These are phyloP conservation scores for Heliconius eleuchia DNA, from an alignment of 1,140 invertebrate species.

Conservation along the genomic window DNA sequence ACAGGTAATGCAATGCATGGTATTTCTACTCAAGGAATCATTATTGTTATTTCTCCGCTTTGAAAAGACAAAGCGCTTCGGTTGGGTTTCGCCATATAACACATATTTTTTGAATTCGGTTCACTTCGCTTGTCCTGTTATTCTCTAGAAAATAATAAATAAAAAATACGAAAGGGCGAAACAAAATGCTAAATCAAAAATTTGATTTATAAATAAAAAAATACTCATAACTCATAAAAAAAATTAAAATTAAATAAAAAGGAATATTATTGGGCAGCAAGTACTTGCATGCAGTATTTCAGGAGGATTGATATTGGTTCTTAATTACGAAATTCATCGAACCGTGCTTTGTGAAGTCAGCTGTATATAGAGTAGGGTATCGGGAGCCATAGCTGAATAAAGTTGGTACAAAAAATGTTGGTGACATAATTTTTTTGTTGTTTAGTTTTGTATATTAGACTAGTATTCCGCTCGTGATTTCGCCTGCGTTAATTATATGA, in stretches of 20 bases:
- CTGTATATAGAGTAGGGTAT: slow-evolving; percentile 6
- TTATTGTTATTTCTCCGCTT: no score
- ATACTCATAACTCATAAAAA: neutral
- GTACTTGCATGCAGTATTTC: slow-evolving; percentile 3
- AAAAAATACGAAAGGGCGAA: no score
- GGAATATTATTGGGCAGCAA: neutral
- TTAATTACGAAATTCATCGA: slow-evolving; percentile 7
- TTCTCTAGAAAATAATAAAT: no score
- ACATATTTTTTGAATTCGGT: no score
- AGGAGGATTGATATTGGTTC: slow-evolving; percentile 13
- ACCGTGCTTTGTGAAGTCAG: slow-evolving; percentile 4
- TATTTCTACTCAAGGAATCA: no score
- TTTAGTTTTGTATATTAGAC: neutral
- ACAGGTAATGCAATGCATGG: no score
- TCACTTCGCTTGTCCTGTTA: no score
- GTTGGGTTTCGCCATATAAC: no score
- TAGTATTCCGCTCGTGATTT: no score
- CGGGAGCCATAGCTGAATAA: neutral
- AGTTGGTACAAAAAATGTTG: slow-evolving; percentile 1
- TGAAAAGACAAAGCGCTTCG: no score
- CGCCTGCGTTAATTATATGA: no score
- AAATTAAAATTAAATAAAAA: no score
- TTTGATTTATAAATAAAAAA: neutral
- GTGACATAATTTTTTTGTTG: neutral
- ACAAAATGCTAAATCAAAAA: neutral